A percentile compares a stretch with the other conserved stretches of the same genome.
Conservation (phyloP, 2,113 vertebrate species). For the Engystomops pustulosus region DNA sequence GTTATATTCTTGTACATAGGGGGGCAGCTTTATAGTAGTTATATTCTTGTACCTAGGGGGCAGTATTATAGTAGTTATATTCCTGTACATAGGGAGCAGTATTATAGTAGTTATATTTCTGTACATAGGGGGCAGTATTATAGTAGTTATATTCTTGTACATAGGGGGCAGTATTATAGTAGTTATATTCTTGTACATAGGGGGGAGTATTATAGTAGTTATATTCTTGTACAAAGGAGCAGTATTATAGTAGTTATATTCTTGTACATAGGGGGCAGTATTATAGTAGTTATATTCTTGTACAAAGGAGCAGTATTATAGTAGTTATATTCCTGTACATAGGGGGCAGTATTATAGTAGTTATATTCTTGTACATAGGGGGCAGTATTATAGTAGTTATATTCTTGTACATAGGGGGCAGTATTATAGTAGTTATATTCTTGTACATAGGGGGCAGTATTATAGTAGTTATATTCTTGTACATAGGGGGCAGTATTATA, state of each 20-base stretch:
- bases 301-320: not conserved
- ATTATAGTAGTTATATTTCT: too few species aligned
- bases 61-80: too few species aligned
- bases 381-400: slow-evolving; percentile 6
- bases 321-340: slow-evolving; percentile 10
- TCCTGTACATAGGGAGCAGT: too few species aligned
- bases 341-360: not conserved
- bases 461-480: slow-evolving; percentile 10
- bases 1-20: too few species aligned
- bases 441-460: slow-evolving; percentile 1
- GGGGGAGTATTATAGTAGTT: too few species aligned
- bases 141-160: too few species aligned
- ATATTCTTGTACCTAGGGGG: too few species aligned
- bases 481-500: slow-evolving; percentile 4
- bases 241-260: slow-evolving; percentile 11
- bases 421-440: slow-evolving; percentile 8
- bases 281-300: slow-evolving; percentile 10
- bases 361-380: slow-evolving; percentile 3
- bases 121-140: too few species aligned
- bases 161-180: too few species aligned
- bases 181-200: too few species aligned
- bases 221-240: too few species aligned
- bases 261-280: not conserved
- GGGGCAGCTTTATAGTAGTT: too few species aligned
- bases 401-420: not conserved